Evolutionary conservation across 1,140 invertebrate genomes (phyloP).

Genomic region (Papilio dardanus): DNA sequence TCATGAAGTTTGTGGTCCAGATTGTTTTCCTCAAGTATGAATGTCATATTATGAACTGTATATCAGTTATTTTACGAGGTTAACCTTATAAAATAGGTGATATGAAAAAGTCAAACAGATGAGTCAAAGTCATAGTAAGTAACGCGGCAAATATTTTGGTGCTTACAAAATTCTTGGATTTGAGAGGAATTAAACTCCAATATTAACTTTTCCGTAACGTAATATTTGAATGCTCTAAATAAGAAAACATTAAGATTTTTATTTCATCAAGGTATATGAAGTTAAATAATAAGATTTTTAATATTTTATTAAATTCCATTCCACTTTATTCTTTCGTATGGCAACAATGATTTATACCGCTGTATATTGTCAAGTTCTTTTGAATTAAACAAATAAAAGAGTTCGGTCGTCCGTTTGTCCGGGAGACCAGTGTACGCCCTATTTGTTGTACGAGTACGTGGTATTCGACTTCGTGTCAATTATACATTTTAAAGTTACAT

Average conservation of each 20-base stretch:
- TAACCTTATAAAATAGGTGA: conserved; percentile 10
- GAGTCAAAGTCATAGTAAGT: background rate
- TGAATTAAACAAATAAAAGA: conserved; percentile 45
- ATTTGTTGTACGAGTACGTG: conserved; percentile 38
- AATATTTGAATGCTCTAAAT: too few species aligned
- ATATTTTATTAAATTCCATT: conserved; percentile 23
- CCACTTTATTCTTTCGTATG: conserved; percentile 31
- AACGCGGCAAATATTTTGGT: background rate
- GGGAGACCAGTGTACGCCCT: conserved; percentile 31
- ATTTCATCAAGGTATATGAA: too few species aligned
- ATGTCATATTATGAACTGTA: conserved; percentile 5
- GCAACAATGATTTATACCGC: conserved; percentile 43
- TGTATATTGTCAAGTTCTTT: conserved; percentile 36
- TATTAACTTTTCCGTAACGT: background rate
- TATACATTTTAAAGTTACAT: conserved; percentile 28
- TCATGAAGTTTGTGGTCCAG: background rate
- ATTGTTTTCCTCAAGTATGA: conserved; percentile 17
- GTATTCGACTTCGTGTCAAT: conserved; percentile 38
- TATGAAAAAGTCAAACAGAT: conserved; percentile 6
- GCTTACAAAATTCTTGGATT: too few species aligned
- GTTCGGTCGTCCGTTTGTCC: conserved; percentile 32
- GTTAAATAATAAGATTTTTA: background rate
- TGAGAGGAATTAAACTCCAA: too few species aligned
- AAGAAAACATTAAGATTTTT: too few species aligned
- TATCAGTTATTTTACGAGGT: conserved; percentile 23